Evolutionary conservation across 2,797 vertebrate genomes (phyloP).

Genomic region (Oreortyx pictus): DNA sequence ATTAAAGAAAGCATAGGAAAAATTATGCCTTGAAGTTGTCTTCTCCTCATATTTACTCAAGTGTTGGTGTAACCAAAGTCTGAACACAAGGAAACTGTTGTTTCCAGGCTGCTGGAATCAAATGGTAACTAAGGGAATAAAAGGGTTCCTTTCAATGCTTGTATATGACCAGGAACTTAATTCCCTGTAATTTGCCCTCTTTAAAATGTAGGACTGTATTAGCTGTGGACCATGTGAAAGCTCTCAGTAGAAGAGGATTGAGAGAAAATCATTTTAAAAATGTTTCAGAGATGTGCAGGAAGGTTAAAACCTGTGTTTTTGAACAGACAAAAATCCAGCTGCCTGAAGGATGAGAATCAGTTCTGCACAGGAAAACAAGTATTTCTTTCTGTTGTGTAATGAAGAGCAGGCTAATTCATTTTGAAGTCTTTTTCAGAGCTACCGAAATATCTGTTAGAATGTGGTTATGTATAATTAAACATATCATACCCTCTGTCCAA

Average conservation of each 20-base stretch:
- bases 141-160: slow-evolving; percentile 35
- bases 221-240: slow-evolving; percentile 32
- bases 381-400: background rate
- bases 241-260: slow-evolving; percentile 32
- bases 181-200: slow-evolving; percentile 38
- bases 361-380: background rate
- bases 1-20: background rate
- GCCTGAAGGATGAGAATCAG: background rate
- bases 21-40: background rate
- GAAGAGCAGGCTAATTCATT: background rate
- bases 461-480: background rate
- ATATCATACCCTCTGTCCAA: fast-evolving
- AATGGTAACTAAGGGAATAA: slow-evolving; percentile 10
- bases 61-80: background rate
- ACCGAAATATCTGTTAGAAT: background rate
- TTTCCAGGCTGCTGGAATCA: background rate
- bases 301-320: slow-evolving; percentile 28
- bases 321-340: background rate
- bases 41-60: background rate
- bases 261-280: background rate
- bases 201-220: slow-evolving; percentile 35
- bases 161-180: slow-evolving; percentile 4
- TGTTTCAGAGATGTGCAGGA: slow-evolving; percentile 12
- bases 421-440: background rate
- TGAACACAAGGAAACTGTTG: background rate